Evolutionary conservation across 64 coral and sea anemone genomes (phyloP), one percentile per base, ranked within the genome.

Genomic region (Stylophora pistillata): DNA sequence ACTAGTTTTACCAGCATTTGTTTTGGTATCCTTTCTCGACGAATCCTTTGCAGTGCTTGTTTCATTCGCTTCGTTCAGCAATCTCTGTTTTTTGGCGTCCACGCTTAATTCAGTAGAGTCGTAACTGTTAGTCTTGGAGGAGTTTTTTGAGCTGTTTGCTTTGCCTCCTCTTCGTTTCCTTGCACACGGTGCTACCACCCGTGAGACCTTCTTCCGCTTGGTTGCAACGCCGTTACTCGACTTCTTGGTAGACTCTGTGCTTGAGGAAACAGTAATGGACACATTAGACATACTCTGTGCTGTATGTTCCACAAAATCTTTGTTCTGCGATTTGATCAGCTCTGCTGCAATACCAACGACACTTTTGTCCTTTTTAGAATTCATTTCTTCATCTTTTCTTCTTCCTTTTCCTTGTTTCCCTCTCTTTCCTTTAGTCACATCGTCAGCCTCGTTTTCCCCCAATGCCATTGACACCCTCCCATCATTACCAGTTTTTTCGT

Each of bases 41-140:
- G 15, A 16, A 9, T 55, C 34, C 53, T 25, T 53, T 31, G 3
- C 55, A 33, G 10, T 79, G 55, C 31, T 58, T 30, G 77, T 30
- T 79, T 79, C 13, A 13, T 79, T 70, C 53, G 16, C 11, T 53
- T 15, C 61, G 34, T 53, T 61, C 27, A 69, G 60, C 23, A 69
- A 70, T 53, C 62, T 84, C 4, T 20, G 80, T 21, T 84, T 84
- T 84, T 84, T 84, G 6, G 80, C 21, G 33, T 84, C 57, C 21
- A 30, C 59, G 10, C 78, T 64, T 16, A 63, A 9, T 17, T 81
- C 62, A 13, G 80, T 47, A 54, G 60, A n/a, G 21, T 84, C 62
- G 14, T 33, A 61, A 14, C 20, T 82, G 30, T 16, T 70, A 6
- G 28, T 53, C 21, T 52, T 28, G 12, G 53, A 2, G 27, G 80